A percentile compares a stretch with the other conserved stretches of the same genome.
These are phyloP conservation scores for Deroplatys truncata DNA, from an alignment of 2,888 invertebrate species.

Conservation along the genomic window DNA sequence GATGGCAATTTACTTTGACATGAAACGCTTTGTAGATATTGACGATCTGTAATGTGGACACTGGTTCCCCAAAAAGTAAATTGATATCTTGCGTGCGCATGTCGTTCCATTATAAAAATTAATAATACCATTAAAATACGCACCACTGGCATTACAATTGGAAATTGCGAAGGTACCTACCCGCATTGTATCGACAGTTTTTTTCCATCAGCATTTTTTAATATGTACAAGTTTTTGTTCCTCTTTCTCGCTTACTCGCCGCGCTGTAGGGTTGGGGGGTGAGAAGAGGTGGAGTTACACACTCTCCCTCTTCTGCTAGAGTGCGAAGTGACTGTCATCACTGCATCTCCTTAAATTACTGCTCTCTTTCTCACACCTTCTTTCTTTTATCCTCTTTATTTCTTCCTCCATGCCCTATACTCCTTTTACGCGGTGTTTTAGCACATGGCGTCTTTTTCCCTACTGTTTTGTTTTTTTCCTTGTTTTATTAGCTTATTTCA, in stretches of 20 bases:
- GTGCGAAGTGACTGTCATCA: not conserved
- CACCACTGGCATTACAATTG: not conserved
- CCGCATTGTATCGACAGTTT: not conserved
- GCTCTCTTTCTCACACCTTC: not conserved
- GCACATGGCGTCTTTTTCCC: too few species aligned
- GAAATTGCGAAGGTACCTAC: not conserved
- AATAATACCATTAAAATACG: not conserved
- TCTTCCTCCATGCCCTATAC: not conserved
- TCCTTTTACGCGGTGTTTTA: too few species aligned
- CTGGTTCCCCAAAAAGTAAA: not conserved
- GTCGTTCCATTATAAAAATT: constrained; percentile 1
- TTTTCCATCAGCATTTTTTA: not conserved
- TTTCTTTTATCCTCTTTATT: not conserved
- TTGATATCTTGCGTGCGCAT: not conserved
- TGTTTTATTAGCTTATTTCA: too few species aligned
- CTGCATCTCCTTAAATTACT: not conserved
- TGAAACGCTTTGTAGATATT: not conserved
- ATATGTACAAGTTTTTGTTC: not conserved
- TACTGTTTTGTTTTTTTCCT: too few species aligned
- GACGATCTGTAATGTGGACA: not conserved
- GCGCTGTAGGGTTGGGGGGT: not conserved
- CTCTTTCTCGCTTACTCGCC: not conserved
- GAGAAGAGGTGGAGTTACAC: not conserved
- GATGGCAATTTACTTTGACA: not conserved
- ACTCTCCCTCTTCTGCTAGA: not conserved